Evolutionary conservation across 2,888 invertebrate species (phyloP), one percentile per base, ranked within the genome.

Genomic region (Choreutis nemorana): DNA sequence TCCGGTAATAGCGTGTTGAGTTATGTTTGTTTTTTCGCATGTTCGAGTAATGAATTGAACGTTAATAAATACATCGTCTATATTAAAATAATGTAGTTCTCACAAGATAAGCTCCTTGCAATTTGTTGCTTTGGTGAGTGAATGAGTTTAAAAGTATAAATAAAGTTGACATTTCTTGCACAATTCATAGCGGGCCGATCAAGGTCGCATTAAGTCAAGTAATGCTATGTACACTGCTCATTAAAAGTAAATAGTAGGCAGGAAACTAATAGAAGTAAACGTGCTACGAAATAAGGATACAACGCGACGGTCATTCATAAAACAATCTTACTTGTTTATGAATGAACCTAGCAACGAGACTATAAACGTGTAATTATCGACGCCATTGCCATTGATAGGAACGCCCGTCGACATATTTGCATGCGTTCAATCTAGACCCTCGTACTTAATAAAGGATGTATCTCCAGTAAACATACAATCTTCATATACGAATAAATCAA

Each of bases 321-420:
- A 57, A 55, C 50, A 56, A 57, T 63, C 57, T 59, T 45, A 56
- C 57, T 64, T 62, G 62, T 66, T 77, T 73, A 72, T 78, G 77
- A 78, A 78, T 78, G 77, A 66, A 70, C 58, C 58, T 48, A 50
- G 50, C 55, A 54, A 42, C 48, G 41, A 45, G 48, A 42, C 45
- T 50, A 50, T 52, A 57, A 60, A 53, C 57, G 56, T 58, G 55
- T 64, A 67, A 73, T 71, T 72, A 68, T 58, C 52, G 61, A 53
- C 65, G 61, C 62, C 57, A 59, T 58, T 57, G 58, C 59, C 45
- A 51, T 56, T 54, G 62, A 57, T 58, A 58, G 55, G 55, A 44
- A 51, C 55, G 53, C 52, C 34, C 44, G 50, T 36, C 45, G 26
- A 14, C 49, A 44, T 55, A 70, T 72, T 73, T 71, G 61, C 72